Base-by-base conservation (phyloP, 2,888 invertebrate genomes). In the Drosophila melanosoma region DNA sequence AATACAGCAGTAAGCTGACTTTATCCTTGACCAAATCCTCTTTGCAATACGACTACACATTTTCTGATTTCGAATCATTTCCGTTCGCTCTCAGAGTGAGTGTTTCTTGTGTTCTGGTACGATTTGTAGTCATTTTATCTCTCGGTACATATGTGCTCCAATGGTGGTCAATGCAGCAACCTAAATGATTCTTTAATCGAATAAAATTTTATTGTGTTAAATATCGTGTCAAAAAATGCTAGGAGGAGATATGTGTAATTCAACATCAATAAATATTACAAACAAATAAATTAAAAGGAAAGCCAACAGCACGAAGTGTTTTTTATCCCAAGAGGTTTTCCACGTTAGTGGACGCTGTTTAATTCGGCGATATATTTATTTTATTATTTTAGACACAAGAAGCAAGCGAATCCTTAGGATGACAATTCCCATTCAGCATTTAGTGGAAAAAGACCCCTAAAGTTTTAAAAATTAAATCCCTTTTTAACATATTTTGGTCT, bases 401-500 rank as follows among this genome's bases (percentile, higher is more conserved):
- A 26, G 26, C 26, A 26, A 26, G 26, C 26, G 26, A 26, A 26
- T 2, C 2, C 26, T 26, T 26, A 26, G 26, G 26, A 26, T 26
- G 26, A 26, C 26, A 26, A 2, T 26, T 26, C 2, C 26, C 26
- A 26, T 26, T 26, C 26, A 26, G 26, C 26, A 26, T 26, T 26
- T 26, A 26, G 26, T 26, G 26, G 26, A 26, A 26, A 26, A 26
- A 26, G 26, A 2, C 26, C 26, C 1, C 2, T 26, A 2, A 26
- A 26, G 2, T 26, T 26, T 26, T 26, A 26, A 26, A 35, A 23
- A 26, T 6, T 36, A 3, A 17, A 40, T 40, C 40, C 29, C 40
- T 56, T 56, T 56, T 40, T 26, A 26, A 20, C 7, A 29, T 56
- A 29, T 20, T n/a, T 56, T 56, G 56, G 40, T 40, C 56, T 38